phyloP scores from a whole-genome alignment of 2,113 vertebrate genomes.

The Corvus hawaiiensis region DNA sequence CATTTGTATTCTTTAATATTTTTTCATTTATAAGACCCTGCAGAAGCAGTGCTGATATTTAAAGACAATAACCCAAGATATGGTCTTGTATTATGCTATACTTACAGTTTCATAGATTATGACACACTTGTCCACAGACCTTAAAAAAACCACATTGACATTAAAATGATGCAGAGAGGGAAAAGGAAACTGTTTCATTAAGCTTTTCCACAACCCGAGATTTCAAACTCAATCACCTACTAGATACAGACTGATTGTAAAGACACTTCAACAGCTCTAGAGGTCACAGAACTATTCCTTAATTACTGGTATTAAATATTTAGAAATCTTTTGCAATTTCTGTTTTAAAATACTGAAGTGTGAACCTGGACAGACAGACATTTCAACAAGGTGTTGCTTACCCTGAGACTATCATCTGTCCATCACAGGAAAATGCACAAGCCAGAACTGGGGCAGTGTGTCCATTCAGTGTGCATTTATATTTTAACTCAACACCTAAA shows the following conservation, averaged over 20 bases:
- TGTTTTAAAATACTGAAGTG: neutral
- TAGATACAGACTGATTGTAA: neutral
- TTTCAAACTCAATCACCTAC: neutral
- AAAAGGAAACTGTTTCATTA: neutral
- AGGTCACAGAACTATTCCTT: neutral
- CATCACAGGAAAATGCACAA: slow-evolving; percentile 85
- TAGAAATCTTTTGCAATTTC: neutral
- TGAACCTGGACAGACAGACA: neutral
- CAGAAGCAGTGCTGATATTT: neutral
- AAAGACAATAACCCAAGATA: neutral
- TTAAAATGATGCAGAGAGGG: neutral
- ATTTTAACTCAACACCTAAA: slow-evolving; percentile 76
- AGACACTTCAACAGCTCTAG: neutral
- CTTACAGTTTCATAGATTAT: slow-evolving; percentile 81
- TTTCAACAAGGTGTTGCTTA: slow-evolving; percentile 56
- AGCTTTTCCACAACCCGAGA: neutral
- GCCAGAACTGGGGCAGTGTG: slow-evolving; percentile 85
- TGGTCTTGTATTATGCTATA: slow-evolving; percentile 16
- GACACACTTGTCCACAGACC: slow-evolving; percentile 87
- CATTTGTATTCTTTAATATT: neutral
- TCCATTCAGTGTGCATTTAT: slow-evolving; percentile 70
- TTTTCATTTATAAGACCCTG: neutral
- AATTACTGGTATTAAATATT: neutral
- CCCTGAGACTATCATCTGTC: slow-evolving; percentile 83
- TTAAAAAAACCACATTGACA: slow-evolving; percentile 52